Evolutionary conservation across 2,113 vertebrate species (phyloP), one percentile per base, ranked within the genome.

Genomic region (Aptenodytes forsteri): DNA sequence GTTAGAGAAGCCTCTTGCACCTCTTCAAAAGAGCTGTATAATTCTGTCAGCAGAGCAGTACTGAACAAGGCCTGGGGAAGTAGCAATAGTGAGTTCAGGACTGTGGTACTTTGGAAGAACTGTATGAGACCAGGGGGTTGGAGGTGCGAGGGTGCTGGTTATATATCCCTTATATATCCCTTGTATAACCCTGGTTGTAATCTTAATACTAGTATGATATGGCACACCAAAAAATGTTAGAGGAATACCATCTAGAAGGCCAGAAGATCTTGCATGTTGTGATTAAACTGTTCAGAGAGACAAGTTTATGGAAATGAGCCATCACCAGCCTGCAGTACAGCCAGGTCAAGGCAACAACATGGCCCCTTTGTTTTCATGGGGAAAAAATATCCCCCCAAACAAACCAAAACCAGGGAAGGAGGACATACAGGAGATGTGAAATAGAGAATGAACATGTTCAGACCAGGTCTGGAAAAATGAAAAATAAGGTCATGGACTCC

Each of bases 391-490:
- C 5, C 12, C 8, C 9, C 12, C 0, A 11, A 56, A 23, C 13
- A 27, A 75, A 47, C 7, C 7, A 46, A 66, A 84, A 40, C 1
- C 13, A 27, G 23, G 16, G 6, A 52, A 42, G 15, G 13, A n/a
- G 10, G 5, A 6, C 4, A 11, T 44, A 17, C 0, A 1, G 6
- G 26, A 70, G 23, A 64, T 19, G 7, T 38, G 3, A 46, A 54
- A 75, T 82, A 49, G 9, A 66, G 22, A 65, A 65, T 5, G 9
- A 26, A 3, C 0, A 0, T 26, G 6, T 59, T 89, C 47, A 78
- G 38, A 58, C 1, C 0, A 32, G 17, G 15, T 32, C n/a, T 94
- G 69, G 19, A 56, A 54, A 90, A 64, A 61, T 10, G 1, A 5
- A 65, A 40, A 65, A 11, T 11, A n/a, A 17, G 21, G 13, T 1